Percentiles rank a stretch among this genome's conserved stretches.
Evolutionary conservation across 2,797 vertebrate genomes (phyloP).

Genomic region (Discoglossus pictus): DNA sequence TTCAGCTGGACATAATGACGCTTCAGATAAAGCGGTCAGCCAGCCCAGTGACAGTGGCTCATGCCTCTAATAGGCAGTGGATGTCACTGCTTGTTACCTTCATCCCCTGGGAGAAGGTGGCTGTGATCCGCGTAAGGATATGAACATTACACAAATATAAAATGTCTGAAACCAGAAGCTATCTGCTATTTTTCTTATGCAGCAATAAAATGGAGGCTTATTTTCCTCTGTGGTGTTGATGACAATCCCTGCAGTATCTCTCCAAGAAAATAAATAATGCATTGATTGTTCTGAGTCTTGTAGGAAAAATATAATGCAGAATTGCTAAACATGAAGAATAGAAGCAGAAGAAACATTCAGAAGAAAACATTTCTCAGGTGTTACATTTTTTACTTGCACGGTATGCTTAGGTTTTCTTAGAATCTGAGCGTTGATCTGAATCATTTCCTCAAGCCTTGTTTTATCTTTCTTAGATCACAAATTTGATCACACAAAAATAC

Average conservation of each 20-base stretch:
- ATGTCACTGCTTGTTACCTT: slow-evolving; percentile 37
- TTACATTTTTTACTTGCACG: too few relatives aligned
- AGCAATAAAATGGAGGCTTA: slow-evolving; percentile 49
- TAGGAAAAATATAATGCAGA: slow-evolving; percentile 1
- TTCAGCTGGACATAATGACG: background rate
- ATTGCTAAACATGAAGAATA: slow-evolving; percentile 26
- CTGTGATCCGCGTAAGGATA: slow-evolving; percentile 16
- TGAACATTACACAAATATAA: slow-evolving; percentile 10
- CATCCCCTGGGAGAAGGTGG: slow-evolving; percentile 31
- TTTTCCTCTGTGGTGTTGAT: background rate
- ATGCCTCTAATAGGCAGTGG: slow-evolving; percentile 10
- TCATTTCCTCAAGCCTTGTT: too few relatives aligned
- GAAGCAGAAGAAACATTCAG: too few relatives aligned
- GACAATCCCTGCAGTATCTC: slow-evolving; percentile 24
- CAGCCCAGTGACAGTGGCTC: background rate
- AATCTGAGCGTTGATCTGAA: too few relatives aligned
- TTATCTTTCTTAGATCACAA: too few relatives aligned
- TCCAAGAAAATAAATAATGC: slow-evolving; percentile 19
- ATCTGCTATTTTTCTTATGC: background rate
- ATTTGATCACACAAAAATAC: too few relatives aligned
- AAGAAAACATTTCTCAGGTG: too few relatives aligned
- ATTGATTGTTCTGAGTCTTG: slow-evolving; percentile 26
- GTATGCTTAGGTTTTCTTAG: too few relatives aligned
- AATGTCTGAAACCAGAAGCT: slow-evolving; percentile 11
- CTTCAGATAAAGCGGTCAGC: slow-evolving; percentile 9